phyloP scores from a whole-genome alignment of 1,140 invertebrate genomes.

The Drosophila tropicalis region DNA sequence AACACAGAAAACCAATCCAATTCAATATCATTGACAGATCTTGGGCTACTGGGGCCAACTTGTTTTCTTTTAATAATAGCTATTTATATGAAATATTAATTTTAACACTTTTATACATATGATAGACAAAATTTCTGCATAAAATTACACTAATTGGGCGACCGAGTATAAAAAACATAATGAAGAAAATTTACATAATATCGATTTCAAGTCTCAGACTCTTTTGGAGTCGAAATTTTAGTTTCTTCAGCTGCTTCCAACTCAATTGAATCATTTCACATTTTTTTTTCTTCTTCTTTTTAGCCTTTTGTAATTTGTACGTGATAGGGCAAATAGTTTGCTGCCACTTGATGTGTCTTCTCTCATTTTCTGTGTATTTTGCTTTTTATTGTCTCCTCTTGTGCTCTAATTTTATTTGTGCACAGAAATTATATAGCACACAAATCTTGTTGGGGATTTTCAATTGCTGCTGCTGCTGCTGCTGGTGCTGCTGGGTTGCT shows the following conservation, averaged over 20 bases:
- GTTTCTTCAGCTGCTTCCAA: conserved; percentile 28
- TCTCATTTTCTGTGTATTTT: conserved; percentile 14
- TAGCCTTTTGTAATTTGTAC: conserved; percentile 63
- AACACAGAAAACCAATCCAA: neutral
- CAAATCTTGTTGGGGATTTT: conserved; percentile 56
- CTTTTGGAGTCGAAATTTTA: neutral
- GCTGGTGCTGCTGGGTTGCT: conserved; percentile 3
- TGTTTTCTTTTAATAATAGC: neutral
- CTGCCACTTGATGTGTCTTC: conserved; percentile 1
- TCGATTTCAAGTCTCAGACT: neutral
- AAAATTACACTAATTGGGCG: conserved; percentile 33
- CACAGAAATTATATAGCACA: conserved; percentile 73
- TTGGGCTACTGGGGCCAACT: neutral
- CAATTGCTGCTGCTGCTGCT: conserved; percentile 12
- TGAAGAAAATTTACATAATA: conserved; percentile 19
- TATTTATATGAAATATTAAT: conserved; percentile 19
- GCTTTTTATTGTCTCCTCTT: neutral
- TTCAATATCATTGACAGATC: conserved; percentile 4
- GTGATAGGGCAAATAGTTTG: conserved; percentile 77
- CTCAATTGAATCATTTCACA: conserved; percentile 80
- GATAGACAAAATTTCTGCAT: conserved; percentile 11
- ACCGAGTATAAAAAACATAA: conserved; percentile 2
- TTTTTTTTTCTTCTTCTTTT: conserved; percentile 43
- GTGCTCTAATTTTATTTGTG: conserved; percentile 42
- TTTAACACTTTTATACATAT: conserved; percentile 7